These are phyloP conservation scores for Rhagonycha lutea DNA, from an alignment of 2,888 invertebrate genomes.

Conservation along the genomic window DNA sequence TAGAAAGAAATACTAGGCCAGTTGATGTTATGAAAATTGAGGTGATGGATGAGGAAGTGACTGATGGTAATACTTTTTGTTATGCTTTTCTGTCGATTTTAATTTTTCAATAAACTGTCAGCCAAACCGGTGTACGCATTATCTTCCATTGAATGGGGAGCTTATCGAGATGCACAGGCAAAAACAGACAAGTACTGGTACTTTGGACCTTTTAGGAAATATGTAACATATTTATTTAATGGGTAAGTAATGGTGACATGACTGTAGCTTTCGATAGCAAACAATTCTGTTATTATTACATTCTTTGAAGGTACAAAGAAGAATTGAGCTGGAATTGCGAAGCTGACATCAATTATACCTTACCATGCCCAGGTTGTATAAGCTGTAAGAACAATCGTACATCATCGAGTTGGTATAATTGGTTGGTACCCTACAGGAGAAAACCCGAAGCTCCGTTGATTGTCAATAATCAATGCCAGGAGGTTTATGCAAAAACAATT, in stretches of 20 bases:
- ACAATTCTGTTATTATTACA: not conserved
- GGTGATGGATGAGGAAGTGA: conserved; percentile 55
- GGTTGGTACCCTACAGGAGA: conserved; percentile 40
- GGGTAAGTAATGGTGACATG: conserved; percentile 49
- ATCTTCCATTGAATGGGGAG: conserved; percentile 82
- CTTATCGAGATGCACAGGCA: conserved; percentile 77
- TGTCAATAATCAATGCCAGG: conserved; percentile 64
- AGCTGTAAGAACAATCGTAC: conserved; percentile 59
- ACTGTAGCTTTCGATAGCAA: not conserved
- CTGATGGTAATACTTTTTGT: conserved; percentile 5
- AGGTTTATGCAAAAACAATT: conserved; percentile 61
- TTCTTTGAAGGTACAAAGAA: conserved; percentile 52
- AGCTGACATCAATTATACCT: conserved; percentile 74
- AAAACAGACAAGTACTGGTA: conserved; percentile 87
- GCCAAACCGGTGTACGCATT: conserved; percentile 80
- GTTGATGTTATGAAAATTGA: conserved; percentile 84
- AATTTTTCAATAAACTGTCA: not conserved
- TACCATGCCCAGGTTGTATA: conserved; percentile 81
- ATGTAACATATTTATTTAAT: conserved; percentile 76
- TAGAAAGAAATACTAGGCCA: conserved; percentile 71
- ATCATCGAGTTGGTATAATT: conserved; percentile 56
- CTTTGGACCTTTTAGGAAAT: conserved; percentile 76
- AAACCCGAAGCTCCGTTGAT: conserved; percentile 52
- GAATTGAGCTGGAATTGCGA: conserved; percentile 71
- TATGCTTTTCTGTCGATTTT: conserved; percentile 5